Evolutionary conservation across 2,797 vertebrate species (phyloP).

Genomic region (Huso huso): DNA sequence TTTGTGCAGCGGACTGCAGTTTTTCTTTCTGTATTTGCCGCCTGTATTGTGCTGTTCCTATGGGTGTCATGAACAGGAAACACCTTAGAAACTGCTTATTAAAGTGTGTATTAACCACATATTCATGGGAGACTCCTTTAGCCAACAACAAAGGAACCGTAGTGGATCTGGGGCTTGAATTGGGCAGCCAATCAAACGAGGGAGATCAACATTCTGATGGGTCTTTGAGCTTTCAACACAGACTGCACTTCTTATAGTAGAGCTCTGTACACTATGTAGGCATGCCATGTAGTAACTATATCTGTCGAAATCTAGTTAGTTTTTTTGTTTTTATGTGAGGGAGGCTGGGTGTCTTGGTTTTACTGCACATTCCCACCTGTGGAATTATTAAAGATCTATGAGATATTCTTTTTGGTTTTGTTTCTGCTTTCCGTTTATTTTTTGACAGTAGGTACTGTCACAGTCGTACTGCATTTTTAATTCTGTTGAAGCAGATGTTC

Average conservation of each 20-base stretch:
- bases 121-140: not conserved
- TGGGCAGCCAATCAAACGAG: not conserved
- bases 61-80: too few relatives aligned
- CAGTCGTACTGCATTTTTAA: conserved; percentile 12
- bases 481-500: conserved; percentile 22
- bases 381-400: conserved; percentile 17
- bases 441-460: conserved; percentile 5
- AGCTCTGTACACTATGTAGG: not conserved
- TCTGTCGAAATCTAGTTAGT: not conserved
- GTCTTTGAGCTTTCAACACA: not conserved
- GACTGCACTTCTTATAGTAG: not conserved
- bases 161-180: not conserved
- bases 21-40: not conserved
- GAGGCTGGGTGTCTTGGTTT: not conserved
- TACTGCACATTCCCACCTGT: conserved; percentile 1
- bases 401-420: conserved; percentile 14
- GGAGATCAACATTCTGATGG: not conserved
- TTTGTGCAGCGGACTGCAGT: not conserved
- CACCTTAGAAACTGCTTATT: too few relatives aligned
- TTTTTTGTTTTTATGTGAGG: not conserved
- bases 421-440: conserved; percentile 17
- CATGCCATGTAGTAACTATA: not conserved
- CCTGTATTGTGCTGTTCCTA: not conserved
- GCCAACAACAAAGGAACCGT: not conserved
- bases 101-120: too few relatives aligned